Evolutionary conservation across 92 coral and sea anemone species (phyloP).

Genomic region (Muricea muricata): DNA sequence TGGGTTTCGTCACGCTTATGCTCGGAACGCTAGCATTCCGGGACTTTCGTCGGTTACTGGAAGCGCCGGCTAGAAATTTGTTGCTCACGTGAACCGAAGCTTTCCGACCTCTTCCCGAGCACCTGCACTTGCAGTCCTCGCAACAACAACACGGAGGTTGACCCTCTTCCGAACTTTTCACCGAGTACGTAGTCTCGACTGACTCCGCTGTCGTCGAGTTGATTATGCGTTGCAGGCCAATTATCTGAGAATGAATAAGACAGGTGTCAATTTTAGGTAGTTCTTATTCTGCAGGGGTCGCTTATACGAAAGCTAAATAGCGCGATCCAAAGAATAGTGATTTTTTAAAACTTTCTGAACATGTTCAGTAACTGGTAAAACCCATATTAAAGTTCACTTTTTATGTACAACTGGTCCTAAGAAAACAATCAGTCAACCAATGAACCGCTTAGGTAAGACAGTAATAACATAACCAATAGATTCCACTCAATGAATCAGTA

Average conservation of each 20-base stretch:
- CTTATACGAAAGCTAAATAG: too few relatives aligned
- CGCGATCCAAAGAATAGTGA: too few relatives aligned
- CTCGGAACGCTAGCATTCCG: conserved; percentile 13
- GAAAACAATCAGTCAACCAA: neutral
- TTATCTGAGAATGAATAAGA: conserved; percentile 13
- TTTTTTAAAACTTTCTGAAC: too few relatives aligned
- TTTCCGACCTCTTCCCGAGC: conserved; percentile 14
- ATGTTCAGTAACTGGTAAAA: too few relatives aligned
- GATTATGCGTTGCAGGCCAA: conserved; percentile 39
- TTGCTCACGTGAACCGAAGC: conserved; percentile 41
- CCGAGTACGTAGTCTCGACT: conserved; percentile 7
- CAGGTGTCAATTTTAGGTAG: too few relatives aligned
- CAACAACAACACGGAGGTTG: conserved; percentile 40
- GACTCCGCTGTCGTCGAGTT: conserved; percentile 10
- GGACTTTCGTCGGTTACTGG: conserved; percentile 19
- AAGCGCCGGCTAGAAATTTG: conserved; percentile 21
- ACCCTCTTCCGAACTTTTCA: neutral
- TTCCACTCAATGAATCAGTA: neutral
- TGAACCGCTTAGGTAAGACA: neutral
- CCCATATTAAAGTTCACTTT: too few relatives aligned
- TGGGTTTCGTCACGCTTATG: conserved; percentile 38
- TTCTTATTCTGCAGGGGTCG: too few relatives aligned
- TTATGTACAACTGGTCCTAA: neutral
- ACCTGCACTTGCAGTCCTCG: conserved; percentile 32
- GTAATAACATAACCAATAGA: too few relatives aligned